Evolutionary conservation across 2,113 vertebrate genomes (phyloP), one percentile per base, ranked within the genome.

Genomic region (Zeus faber): DNA sequence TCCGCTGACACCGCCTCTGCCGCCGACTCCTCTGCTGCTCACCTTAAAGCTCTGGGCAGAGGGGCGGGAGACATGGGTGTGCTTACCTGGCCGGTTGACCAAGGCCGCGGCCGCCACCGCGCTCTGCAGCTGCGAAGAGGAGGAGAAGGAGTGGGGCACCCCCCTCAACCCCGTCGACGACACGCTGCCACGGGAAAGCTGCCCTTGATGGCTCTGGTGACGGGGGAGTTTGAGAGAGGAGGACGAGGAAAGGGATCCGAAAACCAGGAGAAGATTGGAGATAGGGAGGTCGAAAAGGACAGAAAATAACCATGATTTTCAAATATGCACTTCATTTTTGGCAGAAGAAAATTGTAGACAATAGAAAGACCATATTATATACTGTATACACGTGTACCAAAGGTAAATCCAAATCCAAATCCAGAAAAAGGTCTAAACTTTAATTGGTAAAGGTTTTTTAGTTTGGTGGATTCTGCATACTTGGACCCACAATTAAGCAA

Each of bases 91-190:
- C 87, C 94, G 91, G 76, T 85, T 88, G 54, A 94, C 93, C 54
- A 95, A 90, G 39, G 91, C 82, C 5, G 91, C 91, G 52, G 93
- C 92, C 6, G 87, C 89, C 57, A 90, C 67, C 6, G 94, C 68
- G 2, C 90, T 96, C 89, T 95, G 93, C 74, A 98, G 88, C 87
- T 98, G 97, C 60, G 94, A 91, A n/a, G 95, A 92, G 67, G 89
- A 91, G 69, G 94, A 94, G 80, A 97, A 99, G 5, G 92, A 83
- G 83, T 96, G 96, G 83, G 94, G 82, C 66, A 94, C 80, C 0
- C 90, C 89, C 17, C 93, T 87, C 5, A 94, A 62, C 25, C 79
- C 82, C 1, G 89, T 44, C 1, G 91, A 77, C 29, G 90, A 74
- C 13, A 84, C 52, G 51, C 85, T 62, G 22, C 91, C 85, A 53